These are phyloP conservation scores for Gari tellinella DNA, from an alignment of 2,888 invertebrate genomes.

Conservation along the genomic window DNA sequence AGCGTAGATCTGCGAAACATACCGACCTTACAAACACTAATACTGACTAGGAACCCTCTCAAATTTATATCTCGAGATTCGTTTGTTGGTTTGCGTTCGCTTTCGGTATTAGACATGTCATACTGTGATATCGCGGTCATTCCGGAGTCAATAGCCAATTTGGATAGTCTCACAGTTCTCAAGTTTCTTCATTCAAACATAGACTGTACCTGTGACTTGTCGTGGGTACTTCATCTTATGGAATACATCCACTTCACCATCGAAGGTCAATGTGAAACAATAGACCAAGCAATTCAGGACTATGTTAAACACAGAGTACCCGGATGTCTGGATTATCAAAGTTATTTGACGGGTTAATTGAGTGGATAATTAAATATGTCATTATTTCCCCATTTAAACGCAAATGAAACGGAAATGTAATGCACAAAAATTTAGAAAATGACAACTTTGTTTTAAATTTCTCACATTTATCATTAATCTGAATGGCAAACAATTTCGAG, in stretches of 20 bases:
- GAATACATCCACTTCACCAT: slow-evolving; percentile 13
- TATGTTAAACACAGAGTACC: slow-evolving; percentile 53
- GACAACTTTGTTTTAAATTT: too few relatives aligned
- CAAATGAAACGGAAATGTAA: too few relatives aligned
- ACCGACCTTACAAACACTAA: slow-evolving; percentile 30
- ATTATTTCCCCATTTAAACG: too few relatives aligned
- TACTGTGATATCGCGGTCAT: slow-evolving; percentile 39
- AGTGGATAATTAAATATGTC: too few relatives aligned
- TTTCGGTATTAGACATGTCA: slow-evolving; percentile 48
- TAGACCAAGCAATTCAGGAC: slow-evolving; percentile 41
- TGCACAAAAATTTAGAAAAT: too few relatives aligned
- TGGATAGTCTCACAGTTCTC: slow-evolving; percentile 11
- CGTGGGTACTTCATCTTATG: slow-evolving; percentile 40
- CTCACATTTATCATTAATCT: too few relatives aligned
- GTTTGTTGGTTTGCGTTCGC: slow-evolving; percentile 26
- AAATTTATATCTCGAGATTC: slow-evolving; percentile 50
- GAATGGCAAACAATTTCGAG: too few relatives aligned
- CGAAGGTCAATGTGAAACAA: slow-evolving; percentile 54
- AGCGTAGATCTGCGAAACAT: slow-evolving; percentile 49
- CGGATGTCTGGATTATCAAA: slow-evolving; percentile 44
- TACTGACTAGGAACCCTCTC: slow-evolving; percentile 53
- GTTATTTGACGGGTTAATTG: neutral
- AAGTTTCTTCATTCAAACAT: slow-evolving; percentile 28
- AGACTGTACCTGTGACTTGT: slow-evolving; percentile 63
- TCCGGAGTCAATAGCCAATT: slow-evolving; percentile 48